Evolutionary conservation across 1,140 invertebrate genomes (phyloP), one percentile per base, ranked within the genome.

Genomic region (Plutomurus gul): DNA sequence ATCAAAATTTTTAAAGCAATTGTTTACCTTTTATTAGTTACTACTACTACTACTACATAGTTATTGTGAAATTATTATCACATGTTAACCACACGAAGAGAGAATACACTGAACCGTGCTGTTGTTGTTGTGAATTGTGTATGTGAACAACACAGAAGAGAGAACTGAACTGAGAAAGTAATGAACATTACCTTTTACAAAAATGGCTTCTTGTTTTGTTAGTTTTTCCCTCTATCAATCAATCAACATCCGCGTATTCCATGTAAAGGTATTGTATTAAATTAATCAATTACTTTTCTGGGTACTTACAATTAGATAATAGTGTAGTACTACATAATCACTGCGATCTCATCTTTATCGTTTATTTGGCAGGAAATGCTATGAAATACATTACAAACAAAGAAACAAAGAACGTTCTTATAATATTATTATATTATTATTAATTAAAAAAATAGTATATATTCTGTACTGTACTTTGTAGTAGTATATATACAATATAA

Each of bases 111-210:
- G 20, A 13, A 11, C 18, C 3, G 20, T 18, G 20, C 25, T 51
- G 18, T 22, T 51, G 47, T 22, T 51, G 3, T 47, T 51, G 18
- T 51, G 47, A n/a, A 51, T 51, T 22, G 47, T 51, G 47, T 22
- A 51, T 22, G 11, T 60, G 51, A 65, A 65, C 25, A n/a, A n/a
- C n/a, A n/a, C n/a, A n/a, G n/a, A n/a, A n/a, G n/a, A n/a, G n/a
- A n/a, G n/a, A n/a, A n/a, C n/a, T n/a, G n/a, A n/a, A n/a, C n/a
- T n/a, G n/a, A n/a, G n/a, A n/a, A n/a, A n/a, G n/a, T n/a, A n/a
- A n/a, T 60, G 25, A 60, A 65, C 25, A 65, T 30, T 33, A 65
- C 27, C 56, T 65, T 65, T 65, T 65, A 65, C 30, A 65, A 65
- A 65, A 25, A n/a, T 56, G 20, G 16, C 56, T 65, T 65, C 56